Evolutionary conservation across 2,888 invertebrate species (phyloP).

Genomic region (Siphlonurus alternatus): DNA sequence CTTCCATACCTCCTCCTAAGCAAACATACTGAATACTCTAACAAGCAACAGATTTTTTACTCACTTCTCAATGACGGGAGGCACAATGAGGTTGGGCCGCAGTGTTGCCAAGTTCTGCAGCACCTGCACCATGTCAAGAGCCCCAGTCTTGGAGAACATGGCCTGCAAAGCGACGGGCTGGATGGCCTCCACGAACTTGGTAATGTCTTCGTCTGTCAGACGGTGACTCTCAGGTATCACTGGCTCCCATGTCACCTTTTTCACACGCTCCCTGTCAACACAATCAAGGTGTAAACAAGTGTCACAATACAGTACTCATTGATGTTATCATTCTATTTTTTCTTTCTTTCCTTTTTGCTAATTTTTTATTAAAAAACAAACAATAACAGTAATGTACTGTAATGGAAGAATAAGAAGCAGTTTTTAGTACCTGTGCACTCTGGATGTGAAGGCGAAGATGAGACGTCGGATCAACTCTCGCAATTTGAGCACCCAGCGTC

Average conservation of each 20-base stretch:
- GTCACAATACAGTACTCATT: background rate
- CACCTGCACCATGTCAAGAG: slow-evolving; percentile 41
- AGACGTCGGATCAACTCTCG: slow-evolving; percentile 49
- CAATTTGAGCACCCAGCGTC: slow-evolving; percentile 55
- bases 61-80: slow-evolving; percentile 59
- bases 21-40: too few relatives aligned
- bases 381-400: background rate
- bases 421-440: slow-evolving; percentile 29
- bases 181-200: slow-evolving; percentile 58
- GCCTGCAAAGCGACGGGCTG: slow-evolving; percentile 58
- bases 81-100: slow-evolving; percentile 66
- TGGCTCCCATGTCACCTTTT: slow-evolving; percentile 46
- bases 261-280: slow-evolving; percentile 43
- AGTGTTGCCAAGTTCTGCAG: slow-evolving; percentile 60
- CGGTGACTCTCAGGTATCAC: slow-evolving; percentile 47
- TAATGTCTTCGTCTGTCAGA: slow-evolving; percentile 63
- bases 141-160: slow-evolving; percentile 56
- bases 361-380: too few relatives aligned
- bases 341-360: too few relatives aligned
- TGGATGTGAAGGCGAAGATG: slow-evolving; percentile 43
- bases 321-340: too few relatives aligned
- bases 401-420: slow-evolving; percentile 1
- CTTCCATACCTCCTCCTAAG: too few relatives aligned
- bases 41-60: slow-evolving; percentile 12
- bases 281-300: background rate